phyloP scores from a whole-genome alignment of 2,888 invertebrate genomes.

The Myopa testacea region DNA sequence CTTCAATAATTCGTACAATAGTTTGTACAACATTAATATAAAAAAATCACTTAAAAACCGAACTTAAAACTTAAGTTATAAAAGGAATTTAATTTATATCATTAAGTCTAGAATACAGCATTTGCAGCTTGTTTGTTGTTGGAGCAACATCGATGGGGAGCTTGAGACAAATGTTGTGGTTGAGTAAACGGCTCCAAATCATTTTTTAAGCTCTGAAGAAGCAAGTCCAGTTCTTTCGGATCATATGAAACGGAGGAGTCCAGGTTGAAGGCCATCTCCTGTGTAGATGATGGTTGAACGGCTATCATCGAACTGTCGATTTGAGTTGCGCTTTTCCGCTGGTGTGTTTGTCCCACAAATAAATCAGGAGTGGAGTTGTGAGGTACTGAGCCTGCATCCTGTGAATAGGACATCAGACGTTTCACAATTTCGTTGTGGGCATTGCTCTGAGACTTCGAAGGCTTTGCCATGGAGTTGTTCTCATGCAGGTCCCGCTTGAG shows the following conservation, averaged over 20 bases:
- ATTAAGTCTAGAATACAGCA: too few species aligned
- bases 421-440: conserved; percentile 59
- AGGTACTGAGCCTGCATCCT: conserved; percentile 39
- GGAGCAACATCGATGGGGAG: too few species aligned
- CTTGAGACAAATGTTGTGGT: too few species aligned
- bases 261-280: not conserved
- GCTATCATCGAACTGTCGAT: not conserved
- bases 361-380: too few species aligned
- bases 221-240: conserved; percentile 40
- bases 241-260: not conserved
- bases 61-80: too few species aligned
- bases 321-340: not conserved
- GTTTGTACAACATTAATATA: too few species aligned
- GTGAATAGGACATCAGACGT: conserved; percentile 60
- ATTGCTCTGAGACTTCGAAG: conserved; percentile 48
- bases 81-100: too few species aligned
- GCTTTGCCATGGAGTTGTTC: conserved; percentile 50
- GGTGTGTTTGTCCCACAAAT: not conserved
- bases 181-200: conserved; percentile 5
- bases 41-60: too few species aligned
- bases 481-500: conserved; percentile 71
- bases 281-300: not conserved
- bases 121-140: too few species aligned
- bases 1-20: too few species aligned
- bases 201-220: conserved; percentile 41